Conservation (phyloP, 2,888 invertebrate species). For the Anoplius nigerrimus region DNA sequence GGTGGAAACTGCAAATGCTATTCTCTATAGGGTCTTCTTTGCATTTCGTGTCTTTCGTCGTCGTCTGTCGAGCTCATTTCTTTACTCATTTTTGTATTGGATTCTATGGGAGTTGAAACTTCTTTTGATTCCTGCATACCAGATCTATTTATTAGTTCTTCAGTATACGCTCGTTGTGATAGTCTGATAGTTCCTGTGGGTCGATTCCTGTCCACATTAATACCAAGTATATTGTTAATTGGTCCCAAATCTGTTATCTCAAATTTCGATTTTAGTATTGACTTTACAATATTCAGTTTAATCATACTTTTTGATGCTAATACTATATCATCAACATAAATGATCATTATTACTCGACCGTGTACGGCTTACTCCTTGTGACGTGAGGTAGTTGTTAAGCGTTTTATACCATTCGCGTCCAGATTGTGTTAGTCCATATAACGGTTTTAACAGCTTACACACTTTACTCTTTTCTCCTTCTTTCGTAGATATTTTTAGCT, state of each 20-base stretch:
- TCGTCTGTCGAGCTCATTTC: neutral
- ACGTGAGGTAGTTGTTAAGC: neutral
- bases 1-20: slow-evolving; percentile 4
- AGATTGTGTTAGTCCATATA: too few relatives aligned
- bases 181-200: neutral
- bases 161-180: neutral
- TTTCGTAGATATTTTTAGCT: slow-evolving; percentile 24
- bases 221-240: neutral
- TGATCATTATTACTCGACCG: neutral
- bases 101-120: neutral
- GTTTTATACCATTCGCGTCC: neutral
- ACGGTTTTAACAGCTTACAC: too few relatives aligned
- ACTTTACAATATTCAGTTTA: neutral
- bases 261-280: neutral
- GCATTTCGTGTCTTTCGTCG: neutral
- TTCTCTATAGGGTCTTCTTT: neutral
- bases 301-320: neutral
- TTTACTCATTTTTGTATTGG: neutral
- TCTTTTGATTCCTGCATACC: slow-evolving; percentile 5
- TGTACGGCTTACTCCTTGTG: neutral
- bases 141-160: neutral
- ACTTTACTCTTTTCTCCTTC: too few relatives aligned
- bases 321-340: slow-evolving; percentile 14
- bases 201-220: neutral
- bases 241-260: neutral